These are phyloP conservation scores for Hyposoter dolosus DNA, from an alignment of 2,888 invertebrate genomes.

Conservation along the genomic window DNA sequence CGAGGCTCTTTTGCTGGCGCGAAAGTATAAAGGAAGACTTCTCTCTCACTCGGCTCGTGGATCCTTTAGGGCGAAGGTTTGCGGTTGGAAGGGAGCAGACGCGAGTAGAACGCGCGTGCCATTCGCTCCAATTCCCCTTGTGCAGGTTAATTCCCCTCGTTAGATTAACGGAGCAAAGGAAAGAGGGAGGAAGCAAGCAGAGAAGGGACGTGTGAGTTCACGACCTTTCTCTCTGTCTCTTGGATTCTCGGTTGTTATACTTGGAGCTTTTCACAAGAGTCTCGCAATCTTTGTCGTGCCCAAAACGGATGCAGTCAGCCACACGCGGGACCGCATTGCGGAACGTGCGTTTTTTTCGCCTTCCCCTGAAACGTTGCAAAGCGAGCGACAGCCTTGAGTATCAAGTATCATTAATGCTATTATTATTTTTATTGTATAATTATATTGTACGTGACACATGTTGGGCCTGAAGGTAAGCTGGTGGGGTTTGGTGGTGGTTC, in stretches of 20 bases:
- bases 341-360: constrained; percentile 70
- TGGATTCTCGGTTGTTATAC: constrained; percentile 37
- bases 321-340: constrained; percentile 78
- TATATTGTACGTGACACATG: constrained; percentile 56
- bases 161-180: constrained; percentile 70
- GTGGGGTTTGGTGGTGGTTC: constrained; percentile 34
- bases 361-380: constrained; percentile 33
- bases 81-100: constrained; percentile 6
- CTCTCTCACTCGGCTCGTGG: constrained; percentile 13
- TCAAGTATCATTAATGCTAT: constrained; percentile 31
- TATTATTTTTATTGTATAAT: constrained; percentile 59
- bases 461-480: constrained; percentile 28
- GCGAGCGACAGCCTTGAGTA: constrained; percentile 42
- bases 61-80: constrained; percentile 29
- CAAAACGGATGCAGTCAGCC: constrained; percentile 46
- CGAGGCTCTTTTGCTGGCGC: constrained; percentile 40
- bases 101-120: constrained; percentile 54
- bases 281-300: constrained; percentile 56
- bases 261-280: constrained; percentile 22
- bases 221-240: constrained; percentile 70
- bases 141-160: constrained; percentile 79
- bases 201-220: constrained; percentile 33
- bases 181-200: constrained; percentile 39
- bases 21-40: constrained; percentile 47
- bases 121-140: constrained; percentile 53